Base-by-base conservation (phyloP, 2,113 vertebrate genomes). In the Ifrita kowaldi region DNA sequence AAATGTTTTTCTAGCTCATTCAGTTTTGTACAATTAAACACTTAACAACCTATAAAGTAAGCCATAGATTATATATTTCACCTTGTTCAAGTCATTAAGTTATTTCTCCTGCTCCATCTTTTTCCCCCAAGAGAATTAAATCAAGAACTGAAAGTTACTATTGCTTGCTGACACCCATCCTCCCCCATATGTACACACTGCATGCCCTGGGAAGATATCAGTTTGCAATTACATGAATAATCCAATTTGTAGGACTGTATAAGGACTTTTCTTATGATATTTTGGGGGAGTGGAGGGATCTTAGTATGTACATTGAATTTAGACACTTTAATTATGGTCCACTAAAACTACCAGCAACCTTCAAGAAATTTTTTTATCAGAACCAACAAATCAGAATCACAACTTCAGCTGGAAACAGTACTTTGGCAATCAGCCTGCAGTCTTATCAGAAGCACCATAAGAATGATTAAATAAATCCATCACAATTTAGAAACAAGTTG, bases 171-270 rank as follows among this genome's bases (percentile, higher is more conserved):
- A 55, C 17, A 56, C 16, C 8, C 4, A 5, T 8, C 11, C 5
- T 8, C 4, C 18, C 6, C 10, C 8, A 5, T 17, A 44, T 0
- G 0, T 19, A 33, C 4, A 42, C 13, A 52, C 9, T 60, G 13
- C 12, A 22, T 52, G 37, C 35, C 35, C 63, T 49, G 24, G 30
- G 59, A 37, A 50, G 8, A 37, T 68, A 87, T 0, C 15, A 63
- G 28, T 55, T 73, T 84, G 30, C 32, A 77, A 16, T 53, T 87
- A 20, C 8, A 47, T n/a, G 6, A 84, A 55, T 69, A 77, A 84
- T 33, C 14, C 14, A 70, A 13, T 44, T 74, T 57, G 10, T 71
- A 63, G 28, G 44, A n/a, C 14, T 35, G 11, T 67, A 53, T 41
- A n/a, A n/a, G n/a, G n/a, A n/a, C n/a, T 56, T 63, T 75, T 44